Evolutionary conservation across 2,888 invertebrate species (phyloP).

Genomic region (Lasioglossum leucozonium): DNA sequence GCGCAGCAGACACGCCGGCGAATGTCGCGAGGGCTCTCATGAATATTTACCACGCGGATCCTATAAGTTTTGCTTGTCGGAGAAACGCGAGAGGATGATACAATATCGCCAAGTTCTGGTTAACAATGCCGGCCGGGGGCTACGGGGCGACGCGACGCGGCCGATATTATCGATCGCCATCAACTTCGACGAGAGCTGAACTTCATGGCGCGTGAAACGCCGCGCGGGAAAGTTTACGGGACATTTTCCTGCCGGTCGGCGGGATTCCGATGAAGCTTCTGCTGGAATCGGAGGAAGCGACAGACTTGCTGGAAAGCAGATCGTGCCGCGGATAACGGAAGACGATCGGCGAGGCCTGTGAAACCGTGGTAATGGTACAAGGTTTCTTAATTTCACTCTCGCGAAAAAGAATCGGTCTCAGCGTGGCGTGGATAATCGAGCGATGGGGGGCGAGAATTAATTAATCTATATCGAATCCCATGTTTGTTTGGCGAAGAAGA

Average conservation of each 20-base stretch:
- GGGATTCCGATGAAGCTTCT: neutral
- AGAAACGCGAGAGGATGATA: neutral
- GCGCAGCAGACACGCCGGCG: neutral
- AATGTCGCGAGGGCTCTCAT: conserved; percentile 17
- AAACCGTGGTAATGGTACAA: conserved; percentile 12
- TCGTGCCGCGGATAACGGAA: neutral
- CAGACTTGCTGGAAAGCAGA: neutral
- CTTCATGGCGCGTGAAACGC: neutral
- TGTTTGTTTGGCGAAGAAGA: too few relatives aligned
- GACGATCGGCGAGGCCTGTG: neutral
- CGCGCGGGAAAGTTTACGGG: neutral
- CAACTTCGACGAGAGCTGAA: neutral
- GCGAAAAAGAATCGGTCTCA: neutral
- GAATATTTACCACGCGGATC: conserved; percentile 41
- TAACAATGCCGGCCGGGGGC: conserved; percentile 7
- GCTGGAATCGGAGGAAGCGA: neutral
- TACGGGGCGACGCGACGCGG: neutral
- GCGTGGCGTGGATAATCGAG: too few relatives aligned
- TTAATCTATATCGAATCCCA: neutral
- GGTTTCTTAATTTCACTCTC: conserved; percentile 6
- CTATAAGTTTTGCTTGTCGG: conserved; percentile 31
- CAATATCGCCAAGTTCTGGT: neutral
- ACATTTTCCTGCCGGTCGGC: neutral
- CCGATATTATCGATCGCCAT: neutral
- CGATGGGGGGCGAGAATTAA: neutral